A percentile compares a stretch with the other conserved stretches of the same genome.
Evolutionary conservation across 2,797 vertebrate genomes (phyloP).

Genomic region (Cephalopachus bancanus): DNA sequence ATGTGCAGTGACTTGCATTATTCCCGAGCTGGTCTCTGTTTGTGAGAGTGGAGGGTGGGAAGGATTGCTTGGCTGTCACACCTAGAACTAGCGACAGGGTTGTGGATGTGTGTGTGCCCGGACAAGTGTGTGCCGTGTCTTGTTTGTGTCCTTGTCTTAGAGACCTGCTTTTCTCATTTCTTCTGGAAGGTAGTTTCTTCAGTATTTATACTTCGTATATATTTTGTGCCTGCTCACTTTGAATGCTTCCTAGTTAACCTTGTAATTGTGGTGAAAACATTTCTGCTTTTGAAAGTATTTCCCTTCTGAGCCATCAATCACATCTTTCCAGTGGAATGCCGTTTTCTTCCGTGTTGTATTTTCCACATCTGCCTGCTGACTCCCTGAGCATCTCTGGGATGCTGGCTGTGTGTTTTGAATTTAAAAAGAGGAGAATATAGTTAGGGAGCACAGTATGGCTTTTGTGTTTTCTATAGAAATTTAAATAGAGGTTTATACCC

Average conservation of each 20-base stretch:
- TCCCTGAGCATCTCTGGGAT: slow-evolving; percentile 22
- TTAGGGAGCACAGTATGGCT: slow-evolving; percentile 65
- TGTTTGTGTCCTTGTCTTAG: slow-evolving; percentile 22
- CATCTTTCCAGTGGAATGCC: neutral
- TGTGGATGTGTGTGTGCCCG: neutral
- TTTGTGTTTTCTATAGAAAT: slow-evolving; percentile 56
- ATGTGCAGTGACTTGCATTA: slow-evolving; percentile 78
- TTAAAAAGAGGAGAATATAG: slow-evolving; percentile 61
- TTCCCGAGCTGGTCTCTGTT: slow-evolving; percentile 52
- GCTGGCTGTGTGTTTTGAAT: slow-evolving; percentile 48
- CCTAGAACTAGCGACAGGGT: neutral
- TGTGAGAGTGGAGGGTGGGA: neutral
- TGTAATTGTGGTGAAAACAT: neutral
- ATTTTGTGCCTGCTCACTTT: slow-evolving; percentile 33
- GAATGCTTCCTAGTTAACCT: neutral
- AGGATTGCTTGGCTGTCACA: neutral
- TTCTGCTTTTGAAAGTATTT: neutral
- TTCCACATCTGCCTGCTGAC: slow-evolving; percentile 24
- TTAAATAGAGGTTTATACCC: slow-evolving; percentile 69
- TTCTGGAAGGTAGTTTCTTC: neutral
- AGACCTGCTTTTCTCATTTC: neutral
- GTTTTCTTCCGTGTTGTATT: neutral
- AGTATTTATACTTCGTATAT: slow-evolving; percentile 36
- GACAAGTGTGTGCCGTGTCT: neutral
- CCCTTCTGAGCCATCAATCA: neutral